phyloP scores from a whole-genome alignment of 2,797 vertebrate genomes.

The Sebastes umbrosus region DNA sequence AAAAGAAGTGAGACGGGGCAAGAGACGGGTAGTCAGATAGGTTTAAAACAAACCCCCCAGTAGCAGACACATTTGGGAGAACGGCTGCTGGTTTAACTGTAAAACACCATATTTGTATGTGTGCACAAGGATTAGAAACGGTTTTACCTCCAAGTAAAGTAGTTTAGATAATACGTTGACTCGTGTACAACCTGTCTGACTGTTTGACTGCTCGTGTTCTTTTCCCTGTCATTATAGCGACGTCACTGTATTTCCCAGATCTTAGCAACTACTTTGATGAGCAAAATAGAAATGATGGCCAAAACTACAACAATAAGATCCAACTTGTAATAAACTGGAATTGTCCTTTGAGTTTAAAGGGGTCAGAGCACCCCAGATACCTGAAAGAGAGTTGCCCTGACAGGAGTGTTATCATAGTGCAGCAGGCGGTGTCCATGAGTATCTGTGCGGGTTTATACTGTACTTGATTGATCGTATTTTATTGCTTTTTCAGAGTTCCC shows the following conservation, averaged over 20 bases:
- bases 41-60: neutral
- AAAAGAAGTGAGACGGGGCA: neutral
- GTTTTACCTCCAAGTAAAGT: neutral
- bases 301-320: neutral
- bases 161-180: neutral
- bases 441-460: neutral
- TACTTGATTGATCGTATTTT: neutral
- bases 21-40: neutral
- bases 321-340: neutral
- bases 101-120: neutral
- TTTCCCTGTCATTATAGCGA: neutral
- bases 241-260: neutral
- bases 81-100: neutral
- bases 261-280: neutral
- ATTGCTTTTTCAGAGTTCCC: constrained; percentile 83
- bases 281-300: neutral
- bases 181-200: neutral
- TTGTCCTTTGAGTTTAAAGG: neutral
- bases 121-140: neutral
- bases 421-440: neutral
- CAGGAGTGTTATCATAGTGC: constrained; percentile 1
- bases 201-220: neutral
- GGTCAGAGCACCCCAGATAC: neutral
- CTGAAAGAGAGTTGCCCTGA: constrained; percentile 17
- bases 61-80: neutral